Conservation (phyloP, 1,140 invertebrate genomes). For the Tetramorium simillimum region DNA sequence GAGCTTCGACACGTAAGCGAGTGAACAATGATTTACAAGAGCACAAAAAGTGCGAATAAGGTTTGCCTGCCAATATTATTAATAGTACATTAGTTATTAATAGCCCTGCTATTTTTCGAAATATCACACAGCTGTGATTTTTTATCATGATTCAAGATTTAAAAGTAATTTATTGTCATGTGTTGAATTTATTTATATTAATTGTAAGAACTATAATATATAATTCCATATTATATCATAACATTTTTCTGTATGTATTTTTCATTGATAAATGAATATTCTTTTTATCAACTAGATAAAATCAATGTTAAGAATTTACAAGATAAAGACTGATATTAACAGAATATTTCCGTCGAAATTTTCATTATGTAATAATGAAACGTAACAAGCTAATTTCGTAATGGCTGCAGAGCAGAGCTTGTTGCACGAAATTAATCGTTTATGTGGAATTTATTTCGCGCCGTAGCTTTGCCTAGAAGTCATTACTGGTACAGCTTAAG, state of each 20-base stretch:
- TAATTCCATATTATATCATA: not conserved
- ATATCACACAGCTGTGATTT: not conserved
- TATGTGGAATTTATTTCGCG: conserved; percentile 12
- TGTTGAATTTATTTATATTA: not conserved
- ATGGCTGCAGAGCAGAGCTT: not conserved
- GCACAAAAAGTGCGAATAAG: not conserved
- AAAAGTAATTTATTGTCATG: not conserved
- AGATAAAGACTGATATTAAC: not conserved
- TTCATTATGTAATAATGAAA: not conserved
- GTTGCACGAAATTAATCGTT: conserved; percentile 36
- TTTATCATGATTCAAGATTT: not conserved
- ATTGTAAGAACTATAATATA: not conserved
- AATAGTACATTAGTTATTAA: conserved; percentile 28
- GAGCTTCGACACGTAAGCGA: conserved; percentile 43
- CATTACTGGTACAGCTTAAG: conserved; percentile 33
- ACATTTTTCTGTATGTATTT: too few species aligned
- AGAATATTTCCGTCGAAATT: not conserved
- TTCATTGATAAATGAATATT: not conserved
- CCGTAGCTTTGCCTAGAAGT: conserved; percentile 8
- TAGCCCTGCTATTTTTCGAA: not conserved
- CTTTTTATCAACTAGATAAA: not conserved
- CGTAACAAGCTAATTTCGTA: not conserved
- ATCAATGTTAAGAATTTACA: not conserved
- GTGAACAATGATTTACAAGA: conserved; percentile 45
- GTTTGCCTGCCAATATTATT: conserved; percentile 26